A percentile compares a stretch with the other conserved stretches of the same genome.
phyloP scores from a whole-genome alignment of 2,113 vertebrate species.

The Ciconia boyciana region DNA sequence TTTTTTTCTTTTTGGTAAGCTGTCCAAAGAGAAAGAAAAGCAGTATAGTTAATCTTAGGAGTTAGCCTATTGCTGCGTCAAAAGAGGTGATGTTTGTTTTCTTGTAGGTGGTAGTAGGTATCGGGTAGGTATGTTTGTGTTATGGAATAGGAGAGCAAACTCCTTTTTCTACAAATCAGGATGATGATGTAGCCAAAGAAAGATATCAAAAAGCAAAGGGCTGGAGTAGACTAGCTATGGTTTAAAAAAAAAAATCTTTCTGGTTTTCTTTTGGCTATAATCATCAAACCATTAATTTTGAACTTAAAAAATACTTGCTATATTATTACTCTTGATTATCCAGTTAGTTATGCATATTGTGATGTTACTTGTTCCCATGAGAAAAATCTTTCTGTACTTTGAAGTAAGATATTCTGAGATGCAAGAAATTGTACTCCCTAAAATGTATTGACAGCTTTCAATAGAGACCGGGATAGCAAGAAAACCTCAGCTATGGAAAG shows the following conservation, averaged over 20 bases:
- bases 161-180: neutral
- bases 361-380: neutral
- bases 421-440: neutral
- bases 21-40: neutral
- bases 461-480: neutral
- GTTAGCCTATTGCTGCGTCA: neutral
- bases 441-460: neutral
- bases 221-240: neutral
- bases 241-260: neutral
- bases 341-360: neutral
- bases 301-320: neutral
- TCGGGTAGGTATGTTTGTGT: neutral
- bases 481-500: neutral
- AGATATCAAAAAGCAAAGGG: neutral
- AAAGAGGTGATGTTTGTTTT: slow-evolving; percentile 9
- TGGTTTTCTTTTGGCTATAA: neutral
- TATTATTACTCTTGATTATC: neutral
- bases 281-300: neutral
- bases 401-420: neutral
- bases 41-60: slow-evolving; percentile 18
- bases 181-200: neutral
- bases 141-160: neutral
- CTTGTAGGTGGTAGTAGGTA: neutral
- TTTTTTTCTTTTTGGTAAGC: neutral
- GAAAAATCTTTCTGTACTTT: neutral